phyloP scores from a whole-genome alignment of 2,888 invertebrate genomes.

The Diachrysia chrysitis region DNA sequence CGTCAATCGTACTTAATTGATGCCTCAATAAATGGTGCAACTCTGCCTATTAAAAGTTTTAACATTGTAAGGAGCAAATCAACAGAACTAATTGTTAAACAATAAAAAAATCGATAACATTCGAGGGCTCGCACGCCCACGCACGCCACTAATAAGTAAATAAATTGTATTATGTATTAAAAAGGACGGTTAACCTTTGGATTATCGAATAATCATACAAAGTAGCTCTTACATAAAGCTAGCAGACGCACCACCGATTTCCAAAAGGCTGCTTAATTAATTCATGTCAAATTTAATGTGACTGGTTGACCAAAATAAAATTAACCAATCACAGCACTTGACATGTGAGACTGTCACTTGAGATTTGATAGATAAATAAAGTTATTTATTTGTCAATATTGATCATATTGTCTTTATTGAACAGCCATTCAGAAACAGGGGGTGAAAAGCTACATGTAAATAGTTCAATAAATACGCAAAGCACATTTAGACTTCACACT shows the following conservation, averaged over 20 bases:
- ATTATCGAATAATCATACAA: not conserved
- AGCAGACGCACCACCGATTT: not conserved
- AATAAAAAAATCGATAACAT: slow-evolving; percentile 13
- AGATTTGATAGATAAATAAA: too few relatives aligned
- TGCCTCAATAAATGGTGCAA: not conserved
- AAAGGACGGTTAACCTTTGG: not conserved
- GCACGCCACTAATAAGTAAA: slow-evolving; percentile 1
- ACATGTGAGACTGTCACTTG: too few relatives aligned
- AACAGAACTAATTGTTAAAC: slow-evolving; percentile 21
- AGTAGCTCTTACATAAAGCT: not conserved
- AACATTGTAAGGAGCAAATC: not conserved
- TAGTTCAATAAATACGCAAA: too few relatives aligned
- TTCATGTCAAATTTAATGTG: too few relatives aligned
- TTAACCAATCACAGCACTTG: too few relatives aligned
- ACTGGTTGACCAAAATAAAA: too few relatives aligned
- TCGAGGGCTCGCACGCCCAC: slow-evolving; percentile 18
- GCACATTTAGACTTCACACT: too few relatives aligned
- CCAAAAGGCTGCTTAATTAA: too few relatives aligned
- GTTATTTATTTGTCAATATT: too few relatives aligned
- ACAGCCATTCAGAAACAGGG: too few relatives aligned
- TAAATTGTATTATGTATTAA: not conserved
- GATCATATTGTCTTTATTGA: too few relatives aligned
- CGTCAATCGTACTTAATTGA: not conserved
- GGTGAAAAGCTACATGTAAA: too few relatives aligned
- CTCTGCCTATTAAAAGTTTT: not conserved